Evolutionary conservation across 2,113 vertebrate species (phyloP).

Genomic region (Ctenomys sociabilis): DNA sequence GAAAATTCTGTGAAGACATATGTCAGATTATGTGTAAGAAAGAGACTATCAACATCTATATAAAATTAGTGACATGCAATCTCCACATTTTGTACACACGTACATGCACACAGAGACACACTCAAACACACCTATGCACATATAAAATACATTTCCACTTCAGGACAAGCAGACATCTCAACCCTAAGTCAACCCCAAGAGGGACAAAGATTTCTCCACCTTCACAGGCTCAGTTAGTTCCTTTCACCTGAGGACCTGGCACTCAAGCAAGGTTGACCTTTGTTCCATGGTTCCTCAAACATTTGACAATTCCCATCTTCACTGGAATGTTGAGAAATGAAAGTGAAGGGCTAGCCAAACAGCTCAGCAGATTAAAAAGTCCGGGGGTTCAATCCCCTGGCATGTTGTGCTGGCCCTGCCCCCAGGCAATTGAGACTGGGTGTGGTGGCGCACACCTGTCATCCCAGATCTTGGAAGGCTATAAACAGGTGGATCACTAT

Average conservation of each 20-base stretch:
- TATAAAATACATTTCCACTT: background rate
- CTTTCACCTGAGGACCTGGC: background rate
- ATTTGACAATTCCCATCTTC: background rate
- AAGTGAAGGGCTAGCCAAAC: too few species aligned
- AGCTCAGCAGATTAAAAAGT: too few species aligned
- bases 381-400: too few species aligned
- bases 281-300: too few species aligned
- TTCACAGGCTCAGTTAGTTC: rapidly evolving
- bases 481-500: too few species aligned
- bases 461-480: too few species aligned
- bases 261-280: background rate
- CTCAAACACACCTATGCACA: background rate
- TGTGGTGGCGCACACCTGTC: too few species aligned
- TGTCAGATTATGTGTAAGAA: background rate
- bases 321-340: background rate
- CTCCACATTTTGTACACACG: background rate
- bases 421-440: too few species aligned
- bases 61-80: background rate
- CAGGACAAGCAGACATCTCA: background rate
- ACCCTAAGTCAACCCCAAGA: background rate
- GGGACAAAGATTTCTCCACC: background rate
- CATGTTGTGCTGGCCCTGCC: too few species aligned
- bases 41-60: background rate
- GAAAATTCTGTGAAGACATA: background rate
- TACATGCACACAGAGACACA: background rate